These are phyloP conservation scores for Drosophila arizonae DNA, from an alignment of 1,140 invertebrate genomes.

Conservation along the genomic window DNA sequence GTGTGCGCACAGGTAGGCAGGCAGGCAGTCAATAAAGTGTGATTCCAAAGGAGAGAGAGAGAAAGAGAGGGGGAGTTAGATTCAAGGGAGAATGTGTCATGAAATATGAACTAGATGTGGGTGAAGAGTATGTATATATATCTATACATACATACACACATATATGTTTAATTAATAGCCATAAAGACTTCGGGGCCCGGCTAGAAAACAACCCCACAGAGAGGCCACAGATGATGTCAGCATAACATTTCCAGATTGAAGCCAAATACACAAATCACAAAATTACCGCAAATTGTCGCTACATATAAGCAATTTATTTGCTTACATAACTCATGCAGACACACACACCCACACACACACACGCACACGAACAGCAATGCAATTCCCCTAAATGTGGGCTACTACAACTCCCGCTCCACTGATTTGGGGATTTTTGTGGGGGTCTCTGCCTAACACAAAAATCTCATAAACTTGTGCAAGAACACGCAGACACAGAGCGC, in stretches of 20 bases:
- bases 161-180: constrained; percentile 73
- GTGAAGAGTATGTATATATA: not conserved
- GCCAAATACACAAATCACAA: constrained; percentile 62
- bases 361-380: constrained; percentile 34
- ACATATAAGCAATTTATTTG: constrained; percentile 82
- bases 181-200: constrained; percentile 21
- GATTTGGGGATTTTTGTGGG: constrained; percentile 39
- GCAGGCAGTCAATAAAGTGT: constrained; percentile 62
- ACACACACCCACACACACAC: constrained; percentile 17
- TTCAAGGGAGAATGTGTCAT: constrained; percentile 11
- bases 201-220: constrained; percentile 22
- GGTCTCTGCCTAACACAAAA: constrained; percentile 34
- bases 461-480: constrained; percentile 76
- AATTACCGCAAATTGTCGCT: constrained; percentile 81
- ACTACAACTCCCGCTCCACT: constrained; percentile 14
- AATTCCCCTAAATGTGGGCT: constrained; percentile 42
- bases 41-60: constrained; percentile 43
- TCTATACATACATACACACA: constrained; percentile 34
- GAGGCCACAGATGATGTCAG: constrained; percentile 63
- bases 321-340: constrained; percentile 55
- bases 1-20: not conserved
- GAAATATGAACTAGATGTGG: constrained; percentile 33
- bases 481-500: constrained; percentile 51
- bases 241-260: constrained; percentile 25
- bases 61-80: not conserved